Conservation (phyloP, 2,888 invertebrate genomes). For the Tineola bisselliella region DNA sequence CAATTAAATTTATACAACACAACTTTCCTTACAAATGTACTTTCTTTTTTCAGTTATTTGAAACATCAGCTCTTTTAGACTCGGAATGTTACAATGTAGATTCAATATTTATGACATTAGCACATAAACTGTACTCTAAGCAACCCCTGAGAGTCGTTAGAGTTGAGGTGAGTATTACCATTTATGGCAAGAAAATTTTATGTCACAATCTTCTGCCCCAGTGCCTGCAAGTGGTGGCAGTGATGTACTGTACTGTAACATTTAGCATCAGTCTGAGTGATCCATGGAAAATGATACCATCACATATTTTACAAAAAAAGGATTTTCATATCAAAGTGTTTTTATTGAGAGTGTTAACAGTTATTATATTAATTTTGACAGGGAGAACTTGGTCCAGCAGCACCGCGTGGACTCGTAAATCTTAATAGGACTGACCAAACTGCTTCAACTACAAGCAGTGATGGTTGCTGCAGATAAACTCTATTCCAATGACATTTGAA, state of each 20-base stretch:
- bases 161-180: constrained; percentile 38
- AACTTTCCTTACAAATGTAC: too few species aligned
- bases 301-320: too few species aligned
- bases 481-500: too few species aligned
- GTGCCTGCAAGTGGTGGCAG: too few species aligned
- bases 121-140: constrained; percentile 74
- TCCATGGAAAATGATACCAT: too few species aligned
- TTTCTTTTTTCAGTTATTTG: constrained; percentile 70
- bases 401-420: neutral
- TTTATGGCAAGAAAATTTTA: too few species aligned
- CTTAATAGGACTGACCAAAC: neutral
- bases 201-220: too few species aligned
- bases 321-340: neutral
- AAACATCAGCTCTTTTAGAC: constrained; percentile 82
- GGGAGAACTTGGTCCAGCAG: constrained; percentile 37
- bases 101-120: constrained; percentile 83
- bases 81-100: constrained; percentile 79
- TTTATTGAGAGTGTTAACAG: neutral
- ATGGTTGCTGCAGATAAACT: neutral
- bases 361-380: constrained; percentile 21
- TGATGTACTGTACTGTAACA: too few species aligned
- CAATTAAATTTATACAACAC: too few species aligned
- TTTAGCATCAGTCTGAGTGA: too few species aligned
- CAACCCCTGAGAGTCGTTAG: constrained; percentile 50
- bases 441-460: neutral